phyloP scores from a whole-genome alignment of 2,113 vertebrate species.

The Grus americana region DNA sequence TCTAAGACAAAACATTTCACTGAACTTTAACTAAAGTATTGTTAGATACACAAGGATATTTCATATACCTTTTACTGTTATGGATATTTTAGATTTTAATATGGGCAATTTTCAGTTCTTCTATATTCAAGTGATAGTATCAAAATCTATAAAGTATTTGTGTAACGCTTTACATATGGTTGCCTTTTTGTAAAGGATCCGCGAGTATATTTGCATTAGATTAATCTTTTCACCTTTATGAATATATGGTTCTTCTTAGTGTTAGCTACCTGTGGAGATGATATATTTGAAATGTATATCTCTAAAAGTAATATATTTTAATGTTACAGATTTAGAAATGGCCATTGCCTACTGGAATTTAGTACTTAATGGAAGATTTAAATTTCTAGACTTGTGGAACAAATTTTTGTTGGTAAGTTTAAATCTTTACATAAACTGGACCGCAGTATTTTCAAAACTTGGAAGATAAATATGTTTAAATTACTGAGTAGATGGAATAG shows the following conservation, averaged over 20 bases:
- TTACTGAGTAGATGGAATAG: background rate
- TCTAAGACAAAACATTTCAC: background rate
- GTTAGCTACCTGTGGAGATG: constrained; percentile 1
- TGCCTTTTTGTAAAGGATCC: background rate
- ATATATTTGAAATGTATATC: constrained; percentile 40
- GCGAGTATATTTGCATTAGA: background rate
- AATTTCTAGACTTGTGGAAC: constrained; percentile 92
- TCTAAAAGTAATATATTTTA: constrained; percentile 70
- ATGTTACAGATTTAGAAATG: constrained; percentile 90
- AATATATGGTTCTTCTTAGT: background rate
- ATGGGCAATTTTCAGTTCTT: background rate
- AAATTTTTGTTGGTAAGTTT: constrained; percentile 91
- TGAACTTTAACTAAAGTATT: background rate
- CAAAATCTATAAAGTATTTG: background rate
- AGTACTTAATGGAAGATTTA: constrained; percentile 91
- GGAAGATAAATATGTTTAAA: background rate
- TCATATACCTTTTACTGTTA: background rate
- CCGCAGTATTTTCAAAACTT: constrained; percentile 24
- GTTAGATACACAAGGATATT: background rate
- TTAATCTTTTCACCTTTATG: background rate
- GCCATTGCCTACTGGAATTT: constrained; percentile 91
- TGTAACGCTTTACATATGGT: background rate
- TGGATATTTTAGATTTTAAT: background rate
- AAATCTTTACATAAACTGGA: constrained; percentile 34
- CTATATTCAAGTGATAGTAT: background rate